These are phyloP conservation scores for Drosophila kuntzei DNA, from an alignment of 2,888 invertebrate genomes.

Conservation along the genomic window DNA sequence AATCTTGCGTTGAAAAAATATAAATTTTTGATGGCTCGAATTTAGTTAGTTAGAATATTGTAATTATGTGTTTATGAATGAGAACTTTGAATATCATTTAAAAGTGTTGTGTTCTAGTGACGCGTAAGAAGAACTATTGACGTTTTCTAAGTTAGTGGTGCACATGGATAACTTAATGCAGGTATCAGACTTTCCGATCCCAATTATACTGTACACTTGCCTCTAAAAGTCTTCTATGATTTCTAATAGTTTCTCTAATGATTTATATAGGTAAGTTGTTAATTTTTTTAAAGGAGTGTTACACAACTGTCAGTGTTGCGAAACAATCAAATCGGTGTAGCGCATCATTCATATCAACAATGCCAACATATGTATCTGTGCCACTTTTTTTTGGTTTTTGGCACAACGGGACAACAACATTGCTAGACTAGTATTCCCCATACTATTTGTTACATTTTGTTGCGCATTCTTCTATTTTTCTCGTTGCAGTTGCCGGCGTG, in stretches of 20 bases:
- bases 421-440: slow-evolving; percentile 26
- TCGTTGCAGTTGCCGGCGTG: slow-evolving; percentile 58
- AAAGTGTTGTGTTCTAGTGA: too few relatives aligned
- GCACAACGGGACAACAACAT: slow-evolving; percentile 3
- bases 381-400: slow-evolving; percentile 19
- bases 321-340: slow-evolving; percentile 27
- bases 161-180: too few relatives aligned
- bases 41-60: too few relatives aligned
- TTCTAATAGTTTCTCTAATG: not conserved
- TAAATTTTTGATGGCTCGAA: too few relatives aligned
- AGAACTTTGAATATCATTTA: too few relatives aligned
- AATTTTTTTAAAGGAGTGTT: slow-evolving; percentile 1
- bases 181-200: too few relatives aligned
- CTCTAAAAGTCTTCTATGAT: not conserved
- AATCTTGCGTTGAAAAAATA: too few relatives aligned
- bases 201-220: not conserved
- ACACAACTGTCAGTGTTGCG: not conserved
- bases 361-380: slow-evolving; percentile 45
- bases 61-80: too few relatives aligned
- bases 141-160: too few relatives aligned
- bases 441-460: slow-evolving; percentile 63
- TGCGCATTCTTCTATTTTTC: slow-evolving; percentile 37
- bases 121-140: too few relatives aligned
- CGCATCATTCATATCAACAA: slow-evolving; percentile 26
- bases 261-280: too few relatives aligned